Evolutionary conservation across 1,140 invertebrate species (phyloP).

Genomic region (Drosophila orosa): DNA sequence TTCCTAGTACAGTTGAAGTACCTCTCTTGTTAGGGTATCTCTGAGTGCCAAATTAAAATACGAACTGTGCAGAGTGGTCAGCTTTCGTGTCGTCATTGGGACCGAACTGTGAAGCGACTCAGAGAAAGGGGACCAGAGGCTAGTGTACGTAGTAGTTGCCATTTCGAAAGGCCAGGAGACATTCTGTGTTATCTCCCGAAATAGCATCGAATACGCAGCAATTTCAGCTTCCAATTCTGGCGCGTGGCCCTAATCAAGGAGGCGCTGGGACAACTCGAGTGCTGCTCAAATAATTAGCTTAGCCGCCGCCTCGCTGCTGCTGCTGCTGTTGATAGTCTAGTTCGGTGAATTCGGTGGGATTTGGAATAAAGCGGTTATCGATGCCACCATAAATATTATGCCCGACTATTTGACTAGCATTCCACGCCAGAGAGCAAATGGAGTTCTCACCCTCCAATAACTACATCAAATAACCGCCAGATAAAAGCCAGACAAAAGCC

Average conservation of each 20-base stretch:
- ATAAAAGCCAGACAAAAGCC: constrained; percentile 45
- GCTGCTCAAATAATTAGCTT: constrained; percentile 64
- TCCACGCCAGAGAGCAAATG: not conserved
- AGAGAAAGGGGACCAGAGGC: not conserved
- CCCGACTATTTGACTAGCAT: constrained; percentile 24
- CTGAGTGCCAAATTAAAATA: constrained; percentile 37
- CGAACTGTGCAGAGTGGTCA: constrained; percentile 16
- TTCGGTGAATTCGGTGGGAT: not conserved
- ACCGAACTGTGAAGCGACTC: not conserved
- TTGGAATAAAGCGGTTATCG: constrained; percentile 32
- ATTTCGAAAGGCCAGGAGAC: constrained; percentile 29
- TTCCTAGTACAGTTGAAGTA: not conserved
- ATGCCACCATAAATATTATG: constrained; percentile 23
- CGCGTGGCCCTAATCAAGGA: constrained; percentile 69
- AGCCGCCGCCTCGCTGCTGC: constrained; percentile 1
- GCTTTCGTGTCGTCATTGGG: constrained; percentile 47
- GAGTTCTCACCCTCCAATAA: not conserved
- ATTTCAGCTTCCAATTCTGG: constrained; percentile 32
- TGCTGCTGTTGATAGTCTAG: constrained; percentile 18
- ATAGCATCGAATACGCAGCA: constrained; percentile 39
- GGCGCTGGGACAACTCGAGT: constrained; percentile 35
- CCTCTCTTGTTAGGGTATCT: not conserved
- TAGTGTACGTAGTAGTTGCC: constrained; percentile 11
- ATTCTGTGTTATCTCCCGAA: constrained; percentile 38
- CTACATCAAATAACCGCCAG: constrained; percentile 1